Evolutionary conservation across 2,113 vertebrate species (phyloP), one percentile per base, ranked within the genome.

Genomic region (Boulengeromyrus knoepffleri): DNA sequence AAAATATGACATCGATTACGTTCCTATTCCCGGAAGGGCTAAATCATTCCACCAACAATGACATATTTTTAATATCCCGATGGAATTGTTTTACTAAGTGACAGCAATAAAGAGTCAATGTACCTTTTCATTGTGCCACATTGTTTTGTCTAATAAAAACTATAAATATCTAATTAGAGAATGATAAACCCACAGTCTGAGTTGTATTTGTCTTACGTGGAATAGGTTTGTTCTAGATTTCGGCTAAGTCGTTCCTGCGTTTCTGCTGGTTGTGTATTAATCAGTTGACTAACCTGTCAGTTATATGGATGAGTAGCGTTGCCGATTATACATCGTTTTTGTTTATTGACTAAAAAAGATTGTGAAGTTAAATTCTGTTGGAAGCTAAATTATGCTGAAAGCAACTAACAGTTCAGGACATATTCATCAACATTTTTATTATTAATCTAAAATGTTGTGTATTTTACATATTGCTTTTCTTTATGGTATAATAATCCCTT

Each of bases 11-110:
- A 86, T 49, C n/a, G 84, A 86, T 49, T 49, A 46, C 3, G 42
- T 50, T 86, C 45, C 45, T 49, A 86, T 86, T 86, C 46, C 46
- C 46, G 45, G 45, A 49, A 86, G 46, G 84, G 45, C 84, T 86
- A 86, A 49, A 86, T 86, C 45, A 86, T 50, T 50, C 47, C 45
- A 49, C 84, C 46, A 86, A 49, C 45, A 31, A 86, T 47, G 47
- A 86, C 47, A 45, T 85, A 86, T 86, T 86, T 86, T 50, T 86
- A 50, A 85, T 85, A 86, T 86, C 83, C 45, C 46, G 24, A 86
- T 86, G 83, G 83, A 50, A 27, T 27, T 86, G 84, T 86, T 86
- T 86, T 50, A 50, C n/a, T 86, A 50, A 86, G 7, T 47, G 74
- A 80, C 74, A 86, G 45, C 36, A 50, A 49, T 86, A 50, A 50